Conservation (phyloP, 2,888 invertebrate species). For the Pristionchus entomophagus region DNA sequence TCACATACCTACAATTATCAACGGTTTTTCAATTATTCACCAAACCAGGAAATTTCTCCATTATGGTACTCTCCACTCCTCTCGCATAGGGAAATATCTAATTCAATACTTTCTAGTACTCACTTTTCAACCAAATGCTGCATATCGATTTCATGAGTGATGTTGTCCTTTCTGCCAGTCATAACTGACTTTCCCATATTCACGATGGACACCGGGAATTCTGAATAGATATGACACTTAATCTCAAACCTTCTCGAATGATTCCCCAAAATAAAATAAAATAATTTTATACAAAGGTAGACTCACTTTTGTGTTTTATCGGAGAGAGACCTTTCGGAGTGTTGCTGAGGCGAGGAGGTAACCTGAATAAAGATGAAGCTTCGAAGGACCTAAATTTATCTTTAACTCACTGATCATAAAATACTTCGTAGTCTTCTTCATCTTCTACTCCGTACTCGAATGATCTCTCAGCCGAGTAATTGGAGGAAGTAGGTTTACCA, state of each 20-base stretch:
- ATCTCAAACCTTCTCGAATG: background rate
- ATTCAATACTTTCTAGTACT: background rate
- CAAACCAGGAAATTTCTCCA: background rate
- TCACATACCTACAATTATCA: background rate
- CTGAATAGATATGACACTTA: background rate
- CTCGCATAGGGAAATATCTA: background rate
- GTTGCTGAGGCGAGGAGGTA: background rate
- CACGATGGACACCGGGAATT: background rate
- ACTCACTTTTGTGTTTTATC: conserved; percentile 18
- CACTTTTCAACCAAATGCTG: conserved; percentile 18
- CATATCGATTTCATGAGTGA: background rate
- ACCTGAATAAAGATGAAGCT: background rate
- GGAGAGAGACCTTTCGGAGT: background rate
- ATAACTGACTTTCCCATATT: conserved; percentile 20
- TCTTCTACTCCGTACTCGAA: background rate
- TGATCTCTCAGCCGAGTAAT: background rate
- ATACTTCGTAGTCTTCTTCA: conserved; percentile 9
- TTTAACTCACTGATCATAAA: background rate
- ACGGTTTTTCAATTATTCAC: too few relatives aligned
- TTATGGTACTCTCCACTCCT: background rate
- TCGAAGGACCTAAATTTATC: too few relatives aligned
- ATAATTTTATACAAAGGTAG: too few relatives aligned
- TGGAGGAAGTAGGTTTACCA: background rate
- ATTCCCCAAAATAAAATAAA: background rate
- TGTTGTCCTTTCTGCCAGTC: background rate